Conservation (phyloP, 2,888 invertebrate genomes). For the Chironomus riparius region DNA sequence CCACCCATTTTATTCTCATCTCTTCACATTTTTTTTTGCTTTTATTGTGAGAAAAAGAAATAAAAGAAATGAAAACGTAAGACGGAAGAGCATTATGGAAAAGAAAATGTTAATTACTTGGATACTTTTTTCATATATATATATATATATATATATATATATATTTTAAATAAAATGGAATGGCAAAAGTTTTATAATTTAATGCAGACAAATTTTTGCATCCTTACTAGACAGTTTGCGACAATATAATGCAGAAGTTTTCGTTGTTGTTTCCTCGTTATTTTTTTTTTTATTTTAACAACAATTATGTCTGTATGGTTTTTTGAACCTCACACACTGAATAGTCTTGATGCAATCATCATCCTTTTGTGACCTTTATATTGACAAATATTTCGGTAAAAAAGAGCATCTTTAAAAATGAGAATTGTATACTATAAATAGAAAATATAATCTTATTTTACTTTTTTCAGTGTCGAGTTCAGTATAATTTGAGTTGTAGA, state of each 20-base stretch:
- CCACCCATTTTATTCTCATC: background rate
- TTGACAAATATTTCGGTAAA: too few species aligned
- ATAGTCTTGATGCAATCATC: too few species aligned
- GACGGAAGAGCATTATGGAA: conserved; percentile 10
- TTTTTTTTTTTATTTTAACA: too few species aligned
- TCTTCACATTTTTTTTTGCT: background rate
- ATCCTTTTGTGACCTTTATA: too few species aligned
- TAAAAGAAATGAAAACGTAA: background rate
- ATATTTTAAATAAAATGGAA: background rate
- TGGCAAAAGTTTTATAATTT: conserved; percentile 16
- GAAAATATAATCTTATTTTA: too few species aligned
- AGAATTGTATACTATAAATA: too few species aligned
- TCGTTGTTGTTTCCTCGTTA: too few species aligned
- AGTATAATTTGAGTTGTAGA: too few species aligned
- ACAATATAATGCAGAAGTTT: conserved; percentile 4
- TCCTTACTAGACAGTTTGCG: conserved; percentile 4
- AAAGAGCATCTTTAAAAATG: too few species aligned
- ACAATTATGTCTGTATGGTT: too few species aligned
- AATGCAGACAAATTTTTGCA: conserved; percentile 19
- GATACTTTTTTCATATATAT: background rate
- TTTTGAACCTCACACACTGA: too few species aligned
- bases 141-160: background rate
- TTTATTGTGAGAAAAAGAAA: background rate
- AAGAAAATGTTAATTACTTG: conserved; percentile 23
- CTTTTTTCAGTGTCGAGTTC: too few species aligned